A percentile compares a stretch with the other conserved stretches of the same genome.
phyloP scores from a whole-genome alignment of 2,113 vertebrate species.

The Bothrops jararaca region DNA sequence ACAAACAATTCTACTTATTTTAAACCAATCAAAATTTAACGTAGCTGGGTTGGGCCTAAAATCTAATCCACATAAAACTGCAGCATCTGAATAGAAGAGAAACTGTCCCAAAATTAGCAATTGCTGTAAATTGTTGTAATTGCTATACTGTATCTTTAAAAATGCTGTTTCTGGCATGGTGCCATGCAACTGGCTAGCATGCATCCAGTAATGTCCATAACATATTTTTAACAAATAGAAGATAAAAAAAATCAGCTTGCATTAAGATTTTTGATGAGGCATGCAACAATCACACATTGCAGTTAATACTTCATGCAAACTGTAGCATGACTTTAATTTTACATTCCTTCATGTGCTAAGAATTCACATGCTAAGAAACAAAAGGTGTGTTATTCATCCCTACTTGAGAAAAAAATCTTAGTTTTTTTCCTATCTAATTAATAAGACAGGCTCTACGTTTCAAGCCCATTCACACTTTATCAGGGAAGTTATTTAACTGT shows the following conservation, averaged over 20 bases:
- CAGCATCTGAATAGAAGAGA: background rate
- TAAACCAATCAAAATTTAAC: background rate
- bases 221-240: constrained; percentile 39
- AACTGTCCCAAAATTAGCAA: background rate
- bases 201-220: constrained; percentile 54
- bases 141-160: constrained; percentile 13
- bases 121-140: background rate
- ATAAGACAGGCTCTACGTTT: background rate
- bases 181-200: constrained; percentile 70
- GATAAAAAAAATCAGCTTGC: constrained; percentile 41
- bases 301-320: constrained; percentile 71
- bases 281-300: constrained; percentile 72
- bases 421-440: constrained; percentile 21
- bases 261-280: constrained; percentile 56
- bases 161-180: constrained; percentile 15
- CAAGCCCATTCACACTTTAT: constrained; percentile 27
- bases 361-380: constrained; percentile 55
- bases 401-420: constrained; percentile 1
- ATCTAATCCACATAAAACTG: background rate
- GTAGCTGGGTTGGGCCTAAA: background rate
- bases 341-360: constrained; percentile 63
- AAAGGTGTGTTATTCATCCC: constrained; percentile 30
- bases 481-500: constrained; percentile 19
- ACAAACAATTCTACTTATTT: background rate
- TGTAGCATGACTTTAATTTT: constrained; percentile 66